Percentiles rank a stretch among this genome's conserved stretches.
Evolutionary conservation across 2,113 vertebrate genomes (phyloP).

Genomic region (Phalacrocorax carbo): DNA sequence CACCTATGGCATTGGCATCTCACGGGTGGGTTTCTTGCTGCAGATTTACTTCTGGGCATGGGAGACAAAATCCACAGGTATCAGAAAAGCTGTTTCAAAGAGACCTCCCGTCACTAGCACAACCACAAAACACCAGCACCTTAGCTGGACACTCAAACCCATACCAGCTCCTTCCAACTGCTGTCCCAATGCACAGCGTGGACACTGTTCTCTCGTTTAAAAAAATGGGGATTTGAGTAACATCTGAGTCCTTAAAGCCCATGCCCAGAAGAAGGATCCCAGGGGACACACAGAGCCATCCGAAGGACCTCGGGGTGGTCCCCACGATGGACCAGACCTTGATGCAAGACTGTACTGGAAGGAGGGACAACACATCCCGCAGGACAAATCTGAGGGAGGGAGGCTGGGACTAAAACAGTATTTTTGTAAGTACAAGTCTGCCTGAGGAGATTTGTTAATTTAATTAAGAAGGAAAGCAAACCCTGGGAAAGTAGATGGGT

Average conservation of each 20-base stretch:
- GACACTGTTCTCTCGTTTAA: not conserved
- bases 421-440: not conserved
- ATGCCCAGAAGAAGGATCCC: not conserved
- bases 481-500: not conserved
- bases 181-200: fast-evolving
- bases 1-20: not conserved
- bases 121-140: not conserved
- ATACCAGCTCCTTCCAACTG: not conserved
- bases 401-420: not conserved
- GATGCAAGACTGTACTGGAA: not conserved
- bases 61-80: not conserved
- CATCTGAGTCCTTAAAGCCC: not conserved
- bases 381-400: not conserved
- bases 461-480: slow-evolving; percentile 24
- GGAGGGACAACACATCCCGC: not conserved
- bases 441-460: not conserved
- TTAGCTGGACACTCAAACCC: not conserved
- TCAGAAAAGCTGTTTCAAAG: not conserved
- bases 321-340: not conserved
- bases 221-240: not conserved
- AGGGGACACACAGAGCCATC: fast-evolving
- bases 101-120: fast-evolving
- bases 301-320: not conserved
- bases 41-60: not conserved
- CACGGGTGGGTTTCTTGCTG: not conserved